Conservation (phyloP, 2,113 vertebrate genomes). For the Hyperoodon ampullatus region DNA sequence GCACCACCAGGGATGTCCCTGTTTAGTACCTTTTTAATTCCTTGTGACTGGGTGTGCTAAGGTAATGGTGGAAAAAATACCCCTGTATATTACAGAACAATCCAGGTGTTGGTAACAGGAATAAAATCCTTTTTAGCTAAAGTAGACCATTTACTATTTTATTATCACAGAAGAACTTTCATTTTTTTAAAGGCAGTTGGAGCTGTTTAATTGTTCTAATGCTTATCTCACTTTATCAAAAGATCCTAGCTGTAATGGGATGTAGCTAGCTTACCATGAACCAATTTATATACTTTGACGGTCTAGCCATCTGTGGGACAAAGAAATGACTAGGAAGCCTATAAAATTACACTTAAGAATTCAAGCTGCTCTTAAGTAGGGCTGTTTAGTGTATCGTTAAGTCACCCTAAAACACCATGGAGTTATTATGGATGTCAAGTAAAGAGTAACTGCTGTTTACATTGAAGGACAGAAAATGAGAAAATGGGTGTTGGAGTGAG, state of each 20-base stretch:
- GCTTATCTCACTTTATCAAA: not conserved
- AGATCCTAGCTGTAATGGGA: not conserved
- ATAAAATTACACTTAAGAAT: not conserved
- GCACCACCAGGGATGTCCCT: not conserved
- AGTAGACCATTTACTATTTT: not conserved
- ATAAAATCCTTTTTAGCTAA: not conserved
- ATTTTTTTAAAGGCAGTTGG: not conserved
- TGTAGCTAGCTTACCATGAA: not conserved
- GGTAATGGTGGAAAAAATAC: not conserved
- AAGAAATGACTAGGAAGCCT: not conserved
- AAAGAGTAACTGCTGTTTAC: not conserved
- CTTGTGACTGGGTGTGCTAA: not conserved
- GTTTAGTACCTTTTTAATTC: not conserved
- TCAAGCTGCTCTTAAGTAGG: not conserved
- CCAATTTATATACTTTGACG: not conserved
- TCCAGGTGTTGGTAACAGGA: not conserved
- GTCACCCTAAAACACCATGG: not conserved
- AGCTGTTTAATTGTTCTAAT: not conserved
- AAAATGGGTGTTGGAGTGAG: not conserved
- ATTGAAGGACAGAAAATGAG: constrained; percentile 15
- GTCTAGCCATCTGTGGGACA: not conserved
- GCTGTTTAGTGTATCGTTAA: not conserved
- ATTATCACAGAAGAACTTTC: not conserved
- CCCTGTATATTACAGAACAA: not conserved
- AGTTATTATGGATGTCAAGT: not conserved